Percentiles rank a stretch among this genome's conserved stretches.
phyloP scores from a whole-genome alignment of 64 coral and sea anemone species.

The Actinia equina region DNA sequence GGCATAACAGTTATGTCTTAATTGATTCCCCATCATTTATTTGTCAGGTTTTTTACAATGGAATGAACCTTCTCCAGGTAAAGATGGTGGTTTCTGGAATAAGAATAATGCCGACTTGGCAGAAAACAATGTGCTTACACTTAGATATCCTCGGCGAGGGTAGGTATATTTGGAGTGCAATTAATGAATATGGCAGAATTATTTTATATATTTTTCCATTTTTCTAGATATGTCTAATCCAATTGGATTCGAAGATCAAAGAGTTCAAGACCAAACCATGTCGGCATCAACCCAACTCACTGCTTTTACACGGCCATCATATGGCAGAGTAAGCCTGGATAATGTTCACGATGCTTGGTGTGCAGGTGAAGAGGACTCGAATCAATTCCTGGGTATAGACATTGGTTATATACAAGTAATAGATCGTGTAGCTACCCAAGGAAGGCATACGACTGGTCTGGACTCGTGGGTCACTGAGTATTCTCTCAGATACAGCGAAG shows the following conservation, averaged over 20 bases:
- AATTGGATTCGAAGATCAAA: not conserved
- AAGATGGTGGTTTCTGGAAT: not conserved
- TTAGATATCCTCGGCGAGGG: not conserved
- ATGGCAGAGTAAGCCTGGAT: slow-evolving; percentile 44
- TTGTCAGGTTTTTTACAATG: not conserved
- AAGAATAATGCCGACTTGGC: not conserved
- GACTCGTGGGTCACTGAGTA: slow-evolving; percentile 38
- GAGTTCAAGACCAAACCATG: not conserved
- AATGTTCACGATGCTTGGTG: slow-evolving; percentile 58
- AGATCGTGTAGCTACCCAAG: not conserved
- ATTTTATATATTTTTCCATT: too few species aligned
- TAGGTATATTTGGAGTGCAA: too few species aligned
- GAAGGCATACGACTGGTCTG: too few species aligned
- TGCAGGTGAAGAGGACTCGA: slow-evolving; percentile 24
- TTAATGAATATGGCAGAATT: too few species aligned
- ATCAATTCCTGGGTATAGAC: slow-evolving; percentile 56
- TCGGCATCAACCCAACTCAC: not conserved
- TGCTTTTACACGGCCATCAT: not conserved
- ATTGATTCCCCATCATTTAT: too few species aligned
- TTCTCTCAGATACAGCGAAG: not conserved
- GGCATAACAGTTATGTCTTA: too few species aligned
- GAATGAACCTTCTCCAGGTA: not conserved
- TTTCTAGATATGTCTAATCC: not conserved
- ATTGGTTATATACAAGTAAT: slow-evolving; percentile 31
- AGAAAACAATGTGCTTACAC: not conserved